A percentile compares a stretch with the other conserved stretches of the same genome.
phyloP scores from a whole-genome alignment of 2,888 invertebrate genomes.

The Schrankia costaestrigalis region DNA sequence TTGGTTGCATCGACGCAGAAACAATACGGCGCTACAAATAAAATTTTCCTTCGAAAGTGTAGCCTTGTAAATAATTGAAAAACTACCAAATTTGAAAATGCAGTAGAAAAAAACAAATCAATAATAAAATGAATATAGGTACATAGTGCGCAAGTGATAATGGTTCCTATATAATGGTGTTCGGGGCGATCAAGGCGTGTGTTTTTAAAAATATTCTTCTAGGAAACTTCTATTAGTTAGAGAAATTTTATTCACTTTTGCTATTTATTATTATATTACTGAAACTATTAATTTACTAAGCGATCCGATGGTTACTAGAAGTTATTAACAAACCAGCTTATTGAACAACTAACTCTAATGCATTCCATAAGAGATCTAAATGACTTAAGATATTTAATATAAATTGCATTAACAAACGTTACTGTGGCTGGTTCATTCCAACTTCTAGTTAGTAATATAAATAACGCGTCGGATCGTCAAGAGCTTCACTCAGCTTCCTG shows the following conservation, averaged over 20 bases:
- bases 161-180: conserved; percentile 36
- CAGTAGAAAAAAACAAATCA: conserved; percentile 35
- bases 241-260: conserved; percentile 49
- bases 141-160: conserved; percentile 47
- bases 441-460: conserved; percentile 19
- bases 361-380: conserved; percentile 1
- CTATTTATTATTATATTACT: conserved; percentile 48
- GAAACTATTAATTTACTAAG: conserved; percentile 50
- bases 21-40: conserved; percentile 41
- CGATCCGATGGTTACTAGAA: conserved; percentile 21
- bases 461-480: conserved; percentile 16
- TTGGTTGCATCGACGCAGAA: conserved; percentile 38
- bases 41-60: conserved; percentile 42
- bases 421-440: conserved; percentile 13
- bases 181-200: conserved; percentile 57
- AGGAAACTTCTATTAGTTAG: conserved; percentile 38
- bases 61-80: conserved; percentile 43
- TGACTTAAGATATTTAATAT: conserved; percentile 7
- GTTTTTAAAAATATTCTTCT: conserved; percentile 47
- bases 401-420: conserved; percentile 8
- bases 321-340: conserved; percentile 12
- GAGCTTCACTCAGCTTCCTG: conserved; percentile 21
- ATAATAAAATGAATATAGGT: conserved; percentile 33
- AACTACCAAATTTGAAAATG: conserved; percentile 33
- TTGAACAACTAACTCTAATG: background rate